Conservation (phyloP, 2,888 invertebrate species). For the Meghimatium bilineatum region DNA sequence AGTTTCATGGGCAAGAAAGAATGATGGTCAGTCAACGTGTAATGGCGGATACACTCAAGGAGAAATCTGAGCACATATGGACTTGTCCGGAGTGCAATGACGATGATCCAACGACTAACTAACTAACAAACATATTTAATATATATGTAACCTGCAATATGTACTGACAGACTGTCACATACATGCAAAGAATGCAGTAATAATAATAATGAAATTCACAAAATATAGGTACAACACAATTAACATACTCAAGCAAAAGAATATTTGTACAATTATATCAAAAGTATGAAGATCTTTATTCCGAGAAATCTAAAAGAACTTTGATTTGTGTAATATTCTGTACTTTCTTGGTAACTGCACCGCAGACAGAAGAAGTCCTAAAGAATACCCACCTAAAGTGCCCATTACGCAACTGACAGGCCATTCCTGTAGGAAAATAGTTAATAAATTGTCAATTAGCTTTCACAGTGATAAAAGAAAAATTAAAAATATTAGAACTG, state of each 20-base stretch:
- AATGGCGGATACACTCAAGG: too few species aligned
- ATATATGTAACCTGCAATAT: too few species aligned
- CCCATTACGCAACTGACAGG: conserved; percentile 74
- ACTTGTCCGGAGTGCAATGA: too few species aligned
- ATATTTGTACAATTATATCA: neutral
- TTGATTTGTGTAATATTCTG: conserved; percentile 58
- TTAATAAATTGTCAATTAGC: neutral
- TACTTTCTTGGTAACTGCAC: conserved; percentile 57
- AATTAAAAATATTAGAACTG: neutral
- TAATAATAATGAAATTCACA: neutral
- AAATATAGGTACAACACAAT: neutral
- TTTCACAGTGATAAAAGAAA: neutral
- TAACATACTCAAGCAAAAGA: neutral
- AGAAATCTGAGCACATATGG: too few species aligned
- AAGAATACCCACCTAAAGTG: conserved; percentile 67
- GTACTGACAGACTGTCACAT: too few species aligned
- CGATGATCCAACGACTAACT: too few species aligned
- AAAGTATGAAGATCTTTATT: neutral
- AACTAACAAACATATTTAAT: too few species aligned
- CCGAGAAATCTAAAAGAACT: conserved; percentile 55
- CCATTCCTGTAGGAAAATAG: conserved; percentile 79
- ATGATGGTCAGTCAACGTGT: too few species aligned
- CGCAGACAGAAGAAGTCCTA: conserved; percentile 61
- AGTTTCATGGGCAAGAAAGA: too few species aligned
- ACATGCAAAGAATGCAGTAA: too few species aligned